Evolutionary conservation across 2,888 invertebrate species (phyloP).

Genomic region (Metellina segmentata): DNA sequence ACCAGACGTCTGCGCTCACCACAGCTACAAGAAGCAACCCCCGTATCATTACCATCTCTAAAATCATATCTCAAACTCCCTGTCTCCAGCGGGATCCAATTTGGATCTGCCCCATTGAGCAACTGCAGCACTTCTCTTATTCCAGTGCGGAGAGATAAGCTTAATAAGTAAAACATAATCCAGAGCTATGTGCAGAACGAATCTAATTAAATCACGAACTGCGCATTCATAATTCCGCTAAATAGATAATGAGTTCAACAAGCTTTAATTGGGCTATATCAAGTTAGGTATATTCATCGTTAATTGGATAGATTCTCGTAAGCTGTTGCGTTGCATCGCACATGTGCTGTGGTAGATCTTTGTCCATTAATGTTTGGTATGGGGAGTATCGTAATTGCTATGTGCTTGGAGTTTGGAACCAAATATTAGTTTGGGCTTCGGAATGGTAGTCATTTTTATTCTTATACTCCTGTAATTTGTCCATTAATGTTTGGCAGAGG

Average conservation of each 20-base stretch:
- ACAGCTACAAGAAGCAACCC: not conserved
- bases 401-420: not conserved
- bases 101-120: not conserved
- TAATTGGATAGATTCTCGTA: not conserved
- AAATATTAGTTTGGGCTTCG: not conserved
- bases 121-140: slow-evolving; percentile 19
- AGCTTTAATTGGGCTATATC: slow-evolving; percentile 19
- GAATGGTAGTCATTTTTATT: not conserved
- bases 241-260: slow-evolving; percentile 35
- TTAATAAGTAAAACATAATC: slow-evolving; percentile 42
- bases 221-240: slow-evolving; percentile 24
- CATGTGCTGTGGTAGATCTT: not conserved
- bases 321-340: not conserved
- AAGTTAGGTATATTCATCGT: slow-evolving; percentile 4
- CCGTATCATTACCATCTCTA: not conserved
- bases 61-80: not conserved
- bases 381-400: not conserved
- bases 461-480: too few relatives aligned
- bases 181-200: slow-evolving; percentile 26
- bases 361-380: not conserved
- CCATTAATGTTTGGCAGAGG: too few relatives aligned
- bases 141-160: slow-evolving; percentile 30
- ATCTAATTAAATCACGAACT: slow-evolving; percentile 32
- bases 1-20: not conserved
- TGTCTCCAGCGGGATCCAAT: slow-evolving; percentile 17